Conservation (phyloP, 1,140 invertebrate species). For the Drosophila nasuta region DNA sequence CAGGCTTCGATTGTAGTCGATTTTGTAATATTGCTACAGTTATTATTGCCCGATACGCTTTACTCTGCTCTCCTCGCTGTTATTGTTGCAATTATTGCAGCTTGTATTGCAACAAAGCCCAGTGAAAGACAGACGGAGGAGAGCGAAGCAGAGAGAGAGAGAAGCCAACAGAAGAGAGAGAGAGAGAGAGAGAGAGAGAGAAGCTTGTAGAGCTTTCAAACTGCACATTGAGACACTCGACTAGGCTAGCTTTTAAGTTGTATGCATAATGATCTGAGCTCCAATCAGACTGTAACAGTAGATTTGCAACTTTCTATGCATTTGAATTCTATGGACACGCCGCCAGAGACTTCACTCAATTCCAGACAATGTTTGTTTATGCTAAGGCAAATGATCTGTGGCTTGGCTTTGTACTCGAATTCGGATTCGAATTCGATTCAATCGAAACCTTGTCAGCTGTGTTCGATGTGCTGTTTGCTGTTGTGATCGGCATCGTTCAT, state of each 20-base stretch:
- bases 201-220: conserved; percentile 45
- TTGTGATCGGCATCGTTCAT: conserved; percentile 51
- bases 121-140: conserved; percentile 40
- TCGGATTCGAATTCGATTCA: neutral
- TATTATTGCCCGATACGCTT: conserved; percentile 73
- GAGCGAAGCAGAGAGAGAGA: conserved; percentile 10
- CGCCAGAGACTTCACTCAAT: conserved; percentile 1
- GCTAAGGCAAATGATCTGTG: conserved; percentile 7
- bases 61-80: conserved; percentile 61
- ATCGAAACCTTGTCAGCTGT: conserved; percentile 44
- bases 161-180: conserved; percentile 7
- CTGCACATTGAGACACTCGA: conserved; percentile 3
- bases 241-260: conserved; percentile 46
- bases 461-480: neutral
- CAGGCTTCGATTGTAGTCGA: conserved; percentile 56
- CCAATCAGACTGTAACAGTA: conserved; percentile 37
- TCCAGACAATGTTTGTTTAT: conserved; percentile 37
- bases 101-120: conserved; percentile 68
- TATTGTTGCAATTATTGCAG: conserved; percentile 75
- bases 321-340: conserved; percentile 54
- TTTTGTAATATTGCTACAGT: conserved; percentile 78
- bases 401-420: neutral
- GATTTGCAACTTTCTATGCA: conserved; percentile 68
- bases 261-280: conserved; percentile 43
- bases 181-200: neutral